Evolutionary conservation across 64 coral and sea anemone species (phyloP), one percentile per base, ranked within the genome.

Genomic region (Montipora cactus): DNA sequence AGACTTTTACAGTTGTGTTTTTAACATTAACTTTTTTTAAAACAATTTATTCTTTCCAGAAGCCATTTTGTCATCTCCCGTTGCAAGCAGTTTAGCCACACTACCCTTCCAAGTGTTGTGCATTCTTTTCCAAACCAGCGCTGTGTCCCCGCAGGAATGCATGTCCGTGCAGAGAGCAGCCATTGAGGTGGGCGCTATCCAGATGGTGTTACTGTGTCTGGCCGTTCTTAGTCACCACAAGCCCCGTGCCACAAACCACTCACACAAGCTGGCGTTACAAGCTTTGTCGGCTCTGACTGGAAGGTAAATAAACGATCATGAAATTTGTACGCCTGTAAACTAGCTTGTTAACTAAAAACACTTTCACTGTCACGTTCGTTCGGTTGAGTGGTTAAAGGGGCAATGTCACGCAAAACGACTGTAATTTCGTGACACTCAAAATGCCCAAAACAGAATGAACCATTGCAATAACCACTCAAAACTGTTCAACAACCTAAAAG

Each of bases 141-240:
- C 80, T 25, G 55, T 99, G 50, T 72, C 86, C 3, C 79, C 68
- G 18, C 79, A 85, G 12, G 87, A 79, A 14, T 92, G 98, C 7
- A 90, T 52, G 8, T 76, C 47, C 10, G 44, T 99, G 28, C 89
- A 95, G 3, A 82, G 89, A 80, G 89, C 86, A 16, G 89, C 98
- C 5, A 71, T 99, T 25, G 92, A 94, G n/a, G 81, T 91, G 46
- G 98, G 98, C 13, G 98, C 95, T 8, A 83, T 99, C 10, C 95
- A 99, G 57, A 67, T 99, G 14, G 85, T 99, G 14, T 78, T 99
- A 19, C 91, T 94, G 78, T 99, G 95, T 47, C 92, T 99, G 16
- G 98, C 95, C 22, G 89, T 99, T 9, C 90, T 99, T 2, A 99
- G 98, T 89, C 98, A 99, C 75, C 98, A 99, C 25, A 93, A 99